These are phyloP conservation scores for Carapus acus DNA, from an alignment of 2,797 vertebrate species.

Conservation along the genomic window DNA sequence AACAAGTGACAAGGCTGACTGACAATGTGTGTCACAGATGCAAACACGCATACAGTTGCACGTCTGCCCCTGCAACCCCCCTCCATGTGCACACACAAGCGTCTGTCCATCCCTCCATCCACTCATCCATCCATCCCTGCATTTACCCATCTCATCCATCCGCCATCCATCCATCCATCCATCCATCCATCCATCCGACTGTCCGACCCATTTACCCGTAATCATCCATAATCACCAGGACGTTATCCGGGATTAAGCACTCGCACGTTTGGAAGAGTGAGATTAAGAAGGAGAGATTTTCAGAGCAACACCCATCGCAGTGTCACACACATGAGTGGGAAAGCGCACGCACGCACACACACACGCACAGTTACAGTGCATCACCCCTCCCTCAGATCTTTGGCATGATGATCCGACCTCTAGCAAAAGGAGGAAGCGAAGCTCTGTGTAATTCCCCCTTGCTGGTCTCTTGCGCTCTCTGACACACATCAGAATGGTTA, in stretches of 20 bases:
- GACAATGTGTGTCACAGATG: too few species aligned
- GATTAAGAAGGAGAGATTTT: slow-evolving; percentile 71
- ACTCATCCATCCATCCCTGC: too few species aligned
- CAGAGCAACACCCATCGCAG: slow-evolving; percentile 51
- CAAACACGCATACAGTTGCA: not conserved
- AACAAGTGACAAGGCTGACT: too few species aligned
- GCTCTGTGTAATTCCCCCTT: slow-evolving; percentile 12
- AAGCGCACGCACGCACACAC: slow-evolving; percentile 16
- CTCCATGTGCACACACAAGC: slow-evolving; percentile 23
- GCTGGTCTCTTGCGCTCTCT: slow-evolving; percentile 3
- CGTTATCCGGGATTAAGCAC: slow-evolving; percentile 71
- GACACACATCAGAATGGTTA: not conserved
- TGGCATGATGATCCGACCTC: slow-evolving; percentile 51
- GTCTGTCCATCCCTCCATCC: slow-evolving; percentile 33
- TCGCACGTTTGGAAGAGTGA: slow-evolving; percentile 56
- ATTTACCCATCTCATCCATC: slow-evolving; percentile 61
- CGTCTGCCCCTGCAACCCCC: slow-evolving; percentile 55
- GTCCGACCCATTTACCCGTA: slow-evolving; percentile 72
- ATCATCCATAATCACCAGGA: slow-evolving; percentile 70
- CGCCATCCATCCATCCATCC: slow-evolving; percentile 29
- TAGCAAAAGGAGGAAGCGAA: slow-evolving; percentile 55
- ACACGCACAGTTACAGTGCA: slow-evolving; percentile 13
- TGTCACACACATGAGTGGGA: slow-evolving; percentile 21
- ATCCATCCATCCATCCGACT: slow-evolving; percentile 33
- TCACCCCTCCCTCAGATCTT: too few species aligned